Evolutionary conservation across 2,888 invertebrate species (phyloP).

Genomic region (Pachymerium ferrugineum): DNA sequence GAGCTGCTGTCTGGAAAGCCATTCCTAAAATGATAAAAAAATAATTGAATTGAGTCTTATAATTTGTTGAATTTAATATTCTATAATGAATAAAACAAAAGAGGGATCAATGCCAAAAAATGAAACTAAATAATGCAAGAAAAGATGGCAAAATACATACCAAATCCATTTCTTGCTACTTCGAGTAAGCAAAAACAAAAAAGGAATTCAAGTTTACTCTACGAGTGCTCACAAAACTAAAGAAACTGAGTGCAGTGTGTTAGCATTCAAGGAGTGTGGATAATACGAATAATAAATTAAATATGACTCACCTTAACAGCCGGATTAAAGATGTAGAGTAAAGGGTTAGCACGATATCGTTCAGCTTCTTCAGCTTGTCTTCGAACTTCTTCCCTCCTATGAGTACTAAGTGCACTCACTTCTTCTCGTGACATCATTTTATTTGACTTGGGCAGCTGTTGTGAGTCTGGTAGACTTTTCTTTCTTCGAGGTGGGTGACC

Average conservation of each 20-base stretch:
- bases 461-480: constrained; percentile 88
- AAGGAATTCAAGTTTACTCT: constrained; percentile 7
- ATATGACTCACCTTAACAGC: constrained; percentile 77
- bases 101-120: not conserved
- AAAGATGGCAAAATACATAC: constrained; percentile 21
- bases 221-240: not conserved
- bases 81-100: not conserved
- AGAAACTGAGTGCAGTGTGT: not conserved
- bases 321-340: constrained; percentile 93
- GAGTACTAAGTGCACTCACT: constrained; percentile 87
- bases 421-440: constrained; percentile 86
- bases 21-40: constrained; percentile 64
- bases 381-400: constrained; percentile 88
- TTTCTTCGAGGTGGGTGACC: constrained; percentile 75
- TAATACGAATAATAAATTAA: not conserved
- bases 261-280: not conserved
- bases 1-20: constrained; percentile 92
- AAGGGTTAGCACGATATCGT: constrained; percentile 86
- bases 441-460: constrained; percentile 64
- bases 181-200: constrained; percentile 20
- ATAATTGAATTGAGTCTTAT: not conserved
- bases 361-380: constrained; percentile 85
- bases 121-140: not conserved
- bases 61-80: not conserved
- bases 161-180: constrained; percentile 32